A percentile compares a stretch with the other conserved stretches of the same genome.
These are phyloP conservation scores for Brachionus calyciflorus DNA, from an alignment of 1,140 invertebrate genomes.

Conservation along the genomic window DNA sequence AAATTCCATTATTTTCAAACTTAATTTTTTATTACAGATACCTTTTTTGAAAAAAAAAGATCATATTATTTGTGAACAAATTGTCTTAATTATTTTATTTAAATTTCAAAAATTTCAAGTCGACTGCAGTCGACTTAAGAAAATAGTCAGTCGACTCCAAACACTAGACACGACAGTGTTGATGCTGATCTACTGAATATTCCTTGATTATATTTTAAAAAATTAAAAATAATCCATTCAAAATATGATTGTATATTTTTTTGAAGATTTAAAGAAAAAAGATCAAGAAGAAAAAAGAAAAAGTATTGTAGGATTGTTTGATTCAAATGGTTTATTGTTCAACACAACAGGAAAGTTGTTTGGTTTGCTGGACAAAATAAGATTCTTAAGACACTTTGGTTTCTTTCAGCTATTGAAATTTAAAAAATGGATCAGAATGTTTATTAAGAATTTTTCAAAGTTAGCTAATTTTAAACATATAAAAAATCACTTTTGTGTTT, in stretches of 20 bases:
- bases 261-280: background rate
- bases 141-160: too few relatives aligned
- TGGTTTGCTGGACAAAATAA: slow-evolving; percentile 20
- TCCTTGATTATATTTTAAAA: too few relatives aligned
- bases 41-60: too few relatives aligned
- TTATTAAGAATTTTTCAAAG: slow-evolving; percentile 43
- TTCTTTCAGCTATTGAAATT: slow-evolving; percentile 29
- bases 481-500: background rate
- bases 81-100: too few relatives aligned
- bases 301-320: background rate
- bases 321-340: background rate
- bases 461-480: background rate
- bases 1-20: too few relatives aligned
- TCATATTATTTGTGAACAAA: too few relatives aligned
- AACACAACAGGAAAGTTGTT: background rate
- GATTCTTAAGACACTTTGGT: slow-evolving; percentile 2
- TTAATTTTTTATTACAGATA: too few relatives aligned
- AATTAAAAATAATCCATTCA: too few relatives aligned
- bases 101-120: too few relatives aligned
- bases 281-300: background rate
- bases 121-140: too few relatives aligned
- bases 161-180: too few relatives aligned
- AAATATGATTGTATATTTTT: background rate
- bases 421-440: background rate
- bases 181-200: too few relatives aligned